phyloP scores from a whole-genome alignment of 2,797 vertebrate species.

The Hippopotamyrus pictus region DNA sequence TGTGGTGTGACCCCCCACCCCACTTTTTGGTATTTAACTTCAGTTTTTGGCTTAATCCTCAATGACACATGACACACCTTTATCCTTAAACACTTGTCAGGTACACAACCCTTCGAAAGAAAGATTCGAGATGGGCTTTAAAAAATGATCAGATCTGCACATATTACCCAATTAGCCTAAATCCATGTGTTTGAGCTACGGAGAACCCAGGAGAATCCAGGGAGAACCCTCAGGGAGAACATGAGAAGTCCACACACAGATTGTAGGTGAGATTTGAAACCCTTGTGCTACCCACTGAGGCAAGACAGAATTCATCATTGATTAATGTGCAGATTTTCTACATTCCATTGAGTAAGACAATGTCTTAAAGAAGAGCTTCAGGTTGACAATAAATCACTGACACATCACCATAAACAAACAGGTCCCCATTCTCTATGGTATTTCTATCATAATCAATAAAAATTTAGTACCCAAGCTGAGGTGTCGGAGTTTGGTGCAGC shows the following conservation, averaged over 20 bases:
- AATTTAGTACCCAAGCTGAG: background rate
- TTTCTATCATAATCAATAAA: background rate
- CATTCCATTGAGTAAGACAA: background rate
- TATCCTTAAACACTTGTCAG: background rate
- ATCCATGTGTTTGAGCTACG: background rate
- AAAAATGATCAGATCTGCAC: background rate
- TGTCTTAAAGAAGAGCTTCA: background rate
- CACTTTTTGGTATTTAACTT: no score
- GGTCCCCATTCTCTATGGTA: background rate
- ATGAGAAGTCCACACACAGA: background rate
- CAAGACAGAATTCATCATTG: background rate
- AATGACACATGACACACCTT: background rate
- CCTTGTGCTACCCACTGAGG: background rate
- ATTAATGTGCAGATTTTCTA: background rate
- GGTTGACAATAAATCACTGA: background rate
- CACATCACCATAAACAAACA: background rate
- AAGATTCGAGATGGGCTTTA: background rate
- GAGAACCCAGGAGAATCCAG: background rate
- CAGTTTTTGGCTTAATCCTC: no score
- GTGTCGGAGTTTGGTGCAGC: background rate
- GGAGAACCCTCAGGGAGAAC: background rate
- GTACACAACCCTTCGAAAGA: background rate
- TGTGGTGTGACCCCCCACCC: background rate
- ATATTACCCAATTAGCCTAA: background rate
- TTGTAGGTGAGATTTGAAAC: background rate